phyloP scores from a whole-genome alignment of 2,888 invertebrate genomes.

The Caprella mutica region DNA sequence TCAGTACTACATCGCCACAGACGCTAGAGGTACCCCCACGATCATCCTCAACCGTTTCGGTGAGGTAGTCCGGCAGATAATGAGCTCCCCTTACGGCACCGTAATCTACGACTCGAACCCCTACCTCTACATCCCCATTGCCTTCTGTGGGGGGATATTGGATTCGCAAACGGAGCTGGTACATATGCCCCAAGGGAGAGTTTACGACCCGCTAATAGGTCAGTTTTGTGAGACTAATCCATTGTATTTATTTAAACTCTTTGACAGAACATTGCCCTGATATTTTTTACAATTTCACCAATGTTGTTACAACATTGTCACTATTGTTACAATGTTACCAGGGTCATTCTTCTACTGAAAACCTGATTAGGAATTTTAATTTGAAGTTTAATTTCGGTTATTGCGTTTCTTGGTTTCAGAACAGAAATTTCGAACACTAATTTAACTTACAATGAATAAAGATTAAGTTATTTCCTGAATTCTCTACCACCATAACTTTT shows the following conservation, averaged over 20 bases:
- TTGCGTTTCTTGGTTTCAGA: too few relatives aligned
- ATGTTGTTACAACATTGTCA: too few relatives aligned
- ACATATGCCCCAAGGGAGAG: constrained; percentile 80
- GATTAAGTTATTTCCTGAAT: too few relatives aligned
- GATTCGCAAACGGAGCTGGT: constrained; percentile 84
- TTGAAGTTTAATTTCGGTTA: too few relatives aligned
- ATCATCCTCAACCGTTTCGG: constrained; percentile 94
- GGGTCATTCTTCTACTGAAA: too few relatives aligned
- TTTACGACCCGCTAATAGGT: constrained; percentile 83
- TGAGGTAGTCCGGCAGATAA: constrained; percentile 81
- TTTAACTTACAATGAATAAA: too few relatives aligned
- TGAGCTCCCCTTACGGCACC: constrained; percentile 88
- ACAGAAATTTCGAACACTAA: too few relatives aligned
- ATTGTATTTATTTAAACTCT: not conserved
- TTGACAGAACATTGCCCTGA: not conserved
- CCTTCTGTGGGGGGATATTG: constrained; percentile 84
- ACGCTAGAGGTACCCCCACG: constrained; percentile 85
- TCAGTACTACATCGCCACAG: constrained; percentile 85
- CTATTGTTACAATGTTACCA: too few relatives aligned
- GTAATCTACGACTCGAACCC: constrained; percentile 91
- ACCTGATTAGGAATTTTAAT: too few relatives aligned
- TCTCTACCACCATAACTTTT: too few relatives aligned
- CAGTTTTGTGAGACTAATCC: not conserved
- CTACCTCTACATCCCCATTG: constrained; percentile 81
- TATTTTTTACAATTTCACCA: too few relatives aligned